Base-by-base conservation (phyloP, 92 coral and sea anemone genomes). In the Zoanthus gigantus region DNA sequence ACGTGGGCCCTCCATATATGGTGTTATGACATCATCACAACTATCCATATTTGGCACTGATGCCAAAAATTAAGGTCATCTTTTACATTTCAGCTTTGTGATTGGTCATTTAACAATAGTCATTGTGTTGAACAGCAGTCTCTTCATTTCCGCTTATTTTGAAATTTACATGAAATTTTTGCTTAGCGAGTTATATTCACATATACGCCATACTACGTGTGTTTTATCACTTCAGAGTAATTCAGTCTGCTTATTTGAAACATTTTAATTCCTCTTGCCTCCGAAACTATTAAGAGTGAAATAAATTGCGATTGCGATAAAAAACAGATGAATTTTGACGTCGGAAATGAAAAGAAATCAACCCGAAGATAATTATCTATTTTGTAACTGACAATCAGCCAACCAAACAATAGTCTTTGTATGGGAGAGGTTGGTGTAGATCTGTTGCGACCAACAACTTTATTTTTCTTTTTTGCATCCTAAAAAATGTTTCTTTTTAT, bases 61-160 rank as follows among this genome's bases (percentile, higher is more conserved):
- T 93, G 87, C 94, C 96, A 92, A 92, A 91, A 88, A 90, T 84
- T 92, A 83, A 95, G 92, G 93, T 95, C 96, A 95, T 95, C 89
- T 93, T 95, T 91, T 88, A 93, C 71, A 93, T 89, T 87, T 84
- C 56, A 85, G 93, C 72, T n/a, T 67, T 95, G 74, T 93, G 90
- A 95, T 95, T 95, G 96, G 98, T 54, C 89, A 13, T 81, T 45
- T 46, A 10, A 65, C 85, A 81, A 65, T 10, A 15, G 7, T 53
- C 5, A 81, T 81, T 81, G 74, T 81, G 42, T 66, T 81, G 28
- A 16, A 53, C 85, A 48, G 61, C 46, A 54, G 58, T 34, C 75
- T 18, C 9, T 45, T 66, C 54, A 65, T 69, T 81, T 79, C 83
- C 72, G 83, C 74, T 30, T 18, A 23, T 47, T 61, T 80, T 44